phyloP scores from a whole-genome alignment of 2,113 vertebrate species.

The Vanacampus margaritifer region DNA sequence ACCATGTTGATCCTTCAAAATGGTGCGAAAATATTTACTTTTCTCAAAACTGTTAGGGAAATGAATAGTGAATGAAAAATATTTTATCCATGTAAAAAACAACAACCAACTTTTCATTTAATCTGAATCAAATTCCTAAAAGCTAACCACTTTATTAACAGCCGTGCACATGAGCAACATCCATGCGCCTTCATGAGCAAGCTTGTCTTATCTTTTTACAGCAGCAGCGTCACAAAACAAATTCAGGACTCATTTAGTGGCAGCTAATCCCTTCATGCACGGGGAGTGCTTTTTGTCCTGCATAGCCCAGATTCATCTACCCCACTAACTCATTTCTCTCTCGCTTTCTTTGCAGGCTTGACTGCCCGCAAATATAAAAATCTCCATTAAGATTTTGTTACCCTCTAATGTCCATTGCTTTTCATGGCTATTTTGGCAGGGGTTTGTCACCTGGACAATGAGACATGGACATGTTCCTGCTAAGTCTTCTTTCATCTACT shows the following conservation, averaged over 20 bases:
- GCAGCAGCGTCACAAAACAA: conserved; percentile 17
- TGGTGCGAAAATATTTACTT: no score
- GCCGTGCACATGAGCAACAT: neutral
- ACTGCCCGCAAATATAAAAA: conserved; percentile 71
- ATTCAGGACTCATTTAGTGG: conserved; percentile 40
- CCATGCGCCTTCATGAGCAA: conserved; percentile 11
- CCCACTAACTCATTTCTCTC: conserved; percentile 13
- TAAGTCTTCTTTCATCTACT: neutral
- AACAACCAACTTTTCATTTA: neutral
- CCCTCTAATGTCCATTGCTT: conserved; percentile 24
- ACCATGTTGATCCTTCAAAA: no score
- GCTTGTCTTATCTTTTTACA: conserved; percentile 26
- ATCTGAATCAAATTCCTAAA: neutral
- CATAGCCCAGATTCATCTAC: conserved; percentile 35
- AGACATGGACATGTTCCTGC: neutral
- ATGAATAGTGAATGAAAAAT: no score
- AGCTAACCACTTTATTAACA: conserved; percentile 2
- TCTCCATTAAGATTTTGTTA: conserved; percentile 73
- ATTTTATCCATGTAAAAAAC: neutral
- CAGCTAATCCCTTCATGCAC: conserved; percentile 28
- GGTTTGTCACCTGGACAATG: conserved; percentile 38
- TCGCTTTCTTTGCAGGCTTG: conserved; percentile 20
- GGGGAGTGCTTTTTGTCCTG: conserved; percentile 31
- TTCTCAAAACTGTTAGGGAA: no score
- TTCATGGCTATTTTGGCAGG: conserved; percentile 64